Percentiles rank a stretch among this genome's conserved stretches.
phyloP scores from a whole-genome alignment of 2,888 invertebrate genomes.

The Sarcophaga caerulescens region DNA sequence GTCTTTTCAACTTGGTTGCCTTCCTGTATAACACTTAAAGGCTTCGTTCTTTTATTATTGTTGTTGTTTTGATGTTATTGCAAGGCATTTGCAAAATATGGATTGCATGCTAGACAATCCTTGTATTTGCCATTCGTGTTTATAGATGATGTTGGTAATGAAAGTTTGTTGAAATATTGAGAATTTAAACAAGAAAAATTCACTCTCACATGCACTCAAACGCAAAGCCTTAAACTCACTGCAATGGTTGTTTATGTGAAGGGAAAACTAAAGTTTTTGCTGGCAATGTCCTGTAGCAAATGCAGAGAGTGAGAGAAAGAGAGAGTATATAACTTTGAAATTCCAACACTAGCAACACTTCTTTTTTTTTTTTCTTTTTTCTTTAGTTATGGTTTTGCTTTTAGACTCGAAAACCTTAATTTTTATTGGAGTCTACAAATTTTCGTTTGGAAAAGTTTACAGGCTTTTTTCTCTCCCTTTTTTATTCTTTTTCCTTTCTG shows the following conservation, averaged over 20 bases:
- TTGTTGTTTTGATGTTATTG: background rate
- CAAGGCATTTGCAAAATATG: background rate
- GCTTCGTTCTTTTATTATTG: slow-evolving; percentile 1
- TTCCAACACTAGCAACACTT: slow-evolving; percentile 23
- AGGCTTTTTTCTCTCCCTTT: background rate
- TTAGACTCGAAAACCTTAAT: slow-evolving; percentile 70
- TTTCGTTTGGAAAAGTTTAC: slow-evolving; percentile 66
- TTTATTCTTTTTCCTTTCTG: slow-evolving; percentile 70
- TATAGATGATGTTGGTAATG: slow-evolving; percentile 20
- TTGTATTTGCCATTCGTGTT: slow-evolving; percentile 9
- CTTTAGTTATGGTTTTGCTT: slow-evolving; percentile 72
- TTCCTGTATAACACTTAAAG: slow-evolving; percentile 48
- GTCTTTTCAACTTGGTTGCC: slow-evolving; percentile 58
- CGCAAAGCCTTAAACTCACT: background rate
- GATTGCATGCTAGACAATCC: slow-evolving; percentile 20
- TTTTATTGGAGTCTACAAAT: slow-evolving; percentile 71
- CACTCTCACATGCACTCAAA: slow-evolving; percentile 10
- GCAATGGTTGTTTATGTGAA: slow-evolving; percentile 2
- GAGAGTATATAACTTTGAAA: slow-evolving; percentile 55
- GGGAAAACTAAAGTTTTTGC: slow-evolving; percentile 31
- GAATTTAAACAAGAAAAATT: slow-evolving; percentile 14
- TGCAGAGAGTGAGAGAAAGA: background rate
- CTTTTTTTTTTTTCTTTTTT: background rate
- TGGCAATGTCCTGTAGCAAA: slow-evolving; percentile 16
- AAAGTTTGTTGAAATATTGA: slow-evolving; percentile 52